A percentile compares a stretch with the other conserved stretches of the same genome.
phyloP scores from a whole-genome alignment of 2,888 invertebrate species.

The Brachyptera risi region DNA sequence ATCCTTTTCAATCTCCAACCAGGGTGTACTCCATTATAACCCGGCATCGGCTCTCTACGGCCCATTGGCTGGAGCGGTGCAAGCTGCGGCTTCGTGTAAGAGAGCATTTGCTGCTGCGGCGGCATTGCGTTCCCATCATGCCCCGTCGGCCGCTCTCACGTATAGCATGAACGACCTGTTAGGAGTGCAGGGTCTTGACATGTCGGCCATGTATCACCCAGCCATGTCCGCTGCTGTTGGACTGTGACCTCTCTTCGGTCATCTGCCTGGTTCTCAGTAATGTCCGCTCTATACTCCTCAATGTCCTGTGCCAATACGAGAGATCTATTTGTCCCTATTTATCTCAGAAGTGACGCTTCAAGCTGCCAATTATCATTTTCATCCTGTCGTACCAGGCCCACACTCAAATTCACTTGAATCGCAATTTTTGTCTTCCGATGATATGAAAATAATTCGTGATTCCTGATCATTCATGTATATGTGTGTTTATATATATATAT shows the following conservation, averaged over 20 bases:
- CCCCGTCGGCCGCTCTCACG: constrained; percentile 52
- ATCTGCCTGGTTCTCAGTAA: constrained; percentile 30
- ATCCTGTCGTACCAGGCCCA: too few species aligned
- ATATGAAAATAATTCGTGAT: too few species aligned
- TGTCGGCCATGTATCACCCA: constrained; percentile 66
- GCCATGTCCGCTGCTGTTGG: constrained; percentile 64
- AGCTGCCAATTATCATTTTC: too few species aligned
- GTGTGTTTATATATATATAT: too few species aligned
- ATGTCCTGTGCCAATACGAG: background rate
- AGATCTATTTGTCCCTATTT: background rate
- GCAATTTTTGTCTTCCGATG: too few species aligned
- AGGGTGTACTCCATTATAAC: constrained; percentile 43
- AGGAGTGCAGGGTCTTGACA: constrained; percentile 64
- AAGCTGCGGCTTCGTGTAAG: constrained; percentile 42
- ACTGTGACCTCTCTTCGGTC: constrained; percentile 54
- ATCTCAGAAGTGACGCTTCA: too few species aligned
- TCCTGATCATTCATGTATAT: too few species aligned
- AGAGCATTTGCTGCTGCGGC: constrained; percentile 58
- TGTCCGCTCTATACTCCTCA: background rate
- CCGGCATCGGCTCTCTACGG: constrained; percentile 45
- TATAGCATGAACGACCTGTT: constrained; percentile 69
- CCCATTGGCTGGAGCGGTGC: constrained; percentile 45
- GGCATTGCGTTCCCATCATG: constrained; percentile 33
- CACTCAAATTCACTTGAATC: too few species aligned
- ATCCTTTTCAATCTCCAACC: constrained; percentile 34